Evolutionary conservation across 2,113 vertebrate species (phyloP).

Genomic region (Rhodinocichla rosea): DNA sequence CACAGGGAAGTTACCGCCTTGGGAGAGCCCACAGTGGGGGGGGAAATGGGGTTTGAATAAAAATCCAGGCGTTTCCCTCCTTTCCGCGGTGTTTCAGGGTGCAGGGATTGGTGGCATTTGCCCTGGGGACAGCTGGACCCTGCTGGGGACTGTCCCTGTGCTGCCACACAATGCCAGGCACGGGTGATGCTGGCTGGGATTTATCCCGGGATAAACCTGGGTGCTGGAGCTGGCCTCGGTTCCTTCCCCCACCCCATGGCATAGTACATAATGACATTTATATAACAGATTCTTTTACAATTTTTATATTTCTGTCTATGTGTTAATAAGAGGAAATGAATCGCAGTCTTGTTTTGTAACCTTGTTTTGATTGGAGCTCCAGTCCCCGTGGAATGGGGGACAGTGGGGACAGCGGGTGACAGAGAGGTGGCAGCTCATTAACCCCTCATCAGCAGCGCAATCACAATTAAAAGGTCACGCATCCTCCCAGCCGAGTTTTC

Average conservation of each 20-base stretch:
- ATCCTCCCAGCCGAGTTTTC: background rate
- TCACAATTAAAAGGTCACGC: conserved; percentile 17
- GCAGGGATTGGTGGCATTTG: accelerated
- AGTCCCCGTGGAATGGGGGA: accelerated
- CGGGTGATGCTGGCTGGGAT: background rate
- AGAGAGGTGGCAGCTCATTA: background rate
- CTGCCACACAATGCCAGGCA: accelerated
- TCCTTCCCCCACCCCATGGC: background rate
- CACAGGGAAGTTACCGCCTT: accelerated
- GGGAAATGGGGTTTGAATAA: accelerated
- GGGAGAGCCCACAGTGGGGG: background rate
- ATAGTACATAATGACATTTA: no score
- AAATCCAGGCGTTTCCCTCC: accelerated
- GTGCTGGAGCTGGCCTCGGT: background rate
- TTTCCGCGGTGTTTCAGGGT: accelerated
- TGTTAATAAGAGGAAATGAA: no score
- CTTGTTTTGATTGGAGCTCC: background rate
- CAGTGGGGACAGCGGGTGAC: accelerated
- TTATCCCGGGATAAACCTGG: background rate
- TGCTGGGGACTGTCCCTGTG: background rate
- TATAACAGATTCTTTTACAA: no score
- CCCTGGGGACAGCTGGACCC: accelerated
- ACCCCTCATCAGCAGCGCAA: background rate
- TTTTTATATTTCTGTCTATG: no score
- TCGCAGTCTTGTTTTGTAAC: no score